Evolutionary conservation across 2,797 vertebrate genomes (phyloP).

Genomic region (Danio aesculapii): DNA sequence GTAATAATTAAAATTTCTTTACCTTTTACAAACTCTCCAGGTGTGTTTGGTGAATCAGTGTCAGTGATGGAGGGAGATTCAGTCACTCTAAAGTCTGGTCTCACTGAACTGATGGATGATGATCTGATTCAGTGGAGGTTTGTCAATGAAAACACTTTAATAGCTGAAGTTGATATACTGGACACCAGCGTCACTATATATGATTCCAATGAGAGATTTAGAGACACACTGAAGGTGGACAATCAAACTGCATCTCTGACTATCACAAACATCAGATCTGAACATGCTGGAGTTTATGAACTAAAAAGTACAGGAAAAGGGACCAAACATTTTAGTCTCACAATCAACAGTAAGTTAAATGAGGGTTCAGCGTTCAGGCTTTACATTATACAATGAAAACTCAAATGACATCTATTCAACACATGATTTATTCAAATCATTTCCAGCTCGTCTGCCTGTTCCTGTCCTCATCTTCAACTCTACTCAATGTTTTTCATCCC

Average conservation of each 20-base stretch:
- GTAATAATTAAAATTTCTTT: no score
- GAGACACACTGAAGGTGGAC: background rate
- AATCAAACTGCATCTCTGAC: background rate
- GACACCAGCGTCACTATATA: background rate
- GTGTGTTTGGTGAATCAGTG: background rate
- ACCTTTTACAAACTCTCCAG: background rate
- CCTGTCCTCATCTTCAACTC: no score
- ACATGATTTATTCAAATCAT: no score
- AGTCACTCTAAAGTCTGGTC: background rate
- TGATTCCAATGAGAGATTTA: background rate
- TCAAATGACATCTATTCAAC: no score
- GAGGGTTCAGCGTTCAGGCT: no score
- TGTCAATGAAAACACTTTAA: background rate
- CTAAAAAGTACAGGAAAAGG: no score
- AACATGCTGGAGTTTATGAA: background rate
- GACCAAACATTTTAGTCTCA: no score
- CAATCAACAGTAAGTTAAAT: no score
- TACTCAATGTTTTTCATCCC: no score
- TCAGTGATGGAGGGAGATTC: background rate
- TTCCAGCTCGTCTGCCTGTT: no score
- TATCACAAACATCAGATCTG: background rate
- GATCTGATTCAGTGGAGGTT: background rate
- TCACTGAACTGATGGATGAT: background rate
- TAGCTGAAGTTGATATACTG: background rate
- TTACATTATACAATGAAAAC: no score